A percentile compares a stretch with the other conserved stretches of the same genome.
These are phyloP conservation scores for Harlomillsia oculata DNA, from an alignment of 1,140 invertebrate species.

Conservation along the genomic window DNA sequence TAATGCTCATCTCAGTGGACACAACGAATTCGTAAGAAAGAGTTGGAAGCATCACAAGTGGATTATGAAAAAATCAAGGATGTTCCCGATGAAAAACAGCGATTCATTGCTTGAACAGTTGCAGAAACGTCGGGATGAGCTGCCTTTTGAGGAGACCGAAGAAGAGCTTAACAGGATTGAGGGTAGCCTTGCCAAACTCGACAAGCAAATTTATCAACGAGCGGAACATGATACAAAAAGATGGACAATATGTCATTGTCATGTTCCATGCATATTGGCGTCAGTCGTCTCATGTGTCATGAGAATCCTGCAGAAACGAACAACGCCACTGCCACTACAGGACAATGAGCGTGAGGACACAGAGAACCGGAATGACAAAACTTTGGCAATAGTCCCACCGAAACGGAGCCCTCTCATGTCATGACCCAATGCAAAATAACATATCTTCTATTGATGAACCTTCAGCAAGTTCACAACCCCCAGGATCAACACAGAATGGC, in stretches of 20 bases:
- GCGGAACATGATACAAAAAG: constrained; percentile 35
- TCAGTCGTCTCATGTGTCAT: constrained; percentile 18
- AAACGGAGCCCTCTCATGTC: background rate
- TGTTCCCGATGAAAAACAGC: constrained; percentile 59
- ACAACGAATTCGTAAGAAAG: constrained; percentile 35
- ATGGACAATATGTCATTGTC: constrained; percentile 62
- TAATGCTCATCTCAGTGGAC: constrained; percentile 22
- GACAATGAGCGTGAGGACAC: background rate
- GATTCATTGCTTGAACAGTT: constrained; percentile 64
- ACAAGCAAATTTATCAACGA: constrained; percentile 19
- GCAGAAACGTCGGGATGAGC: constrained; percentile 47
- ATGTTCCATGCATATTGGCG: constrained; percentile 30
- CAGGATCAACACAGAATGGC: too few species aligned
- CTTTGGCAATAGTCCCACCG: background rate
- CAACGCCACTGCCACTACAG: too few species aligned
- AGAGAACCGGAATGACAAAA: background rate
- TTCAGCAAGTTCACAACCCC: background rate
- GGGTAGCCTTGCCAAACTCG: too few species aligned
- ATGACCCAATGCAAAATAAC: too few species aligned
- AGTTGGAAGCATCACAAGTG: constrained; percentile 38
- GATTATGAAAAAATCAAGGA: constrained; percentile 45
- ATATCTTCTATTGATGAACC: background rate
- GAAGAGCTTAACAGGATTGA: constrained; percentile 30
- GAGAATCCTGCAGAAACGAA: background rate
- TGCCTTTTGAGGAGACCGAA: constrained; percentile 40